Percentiles rank a stretch among this genome's conserved stretches.
Conservation (phyloP, 2,113 vertebrate genomes). For the Oxyura jamaicensis region DNA sequence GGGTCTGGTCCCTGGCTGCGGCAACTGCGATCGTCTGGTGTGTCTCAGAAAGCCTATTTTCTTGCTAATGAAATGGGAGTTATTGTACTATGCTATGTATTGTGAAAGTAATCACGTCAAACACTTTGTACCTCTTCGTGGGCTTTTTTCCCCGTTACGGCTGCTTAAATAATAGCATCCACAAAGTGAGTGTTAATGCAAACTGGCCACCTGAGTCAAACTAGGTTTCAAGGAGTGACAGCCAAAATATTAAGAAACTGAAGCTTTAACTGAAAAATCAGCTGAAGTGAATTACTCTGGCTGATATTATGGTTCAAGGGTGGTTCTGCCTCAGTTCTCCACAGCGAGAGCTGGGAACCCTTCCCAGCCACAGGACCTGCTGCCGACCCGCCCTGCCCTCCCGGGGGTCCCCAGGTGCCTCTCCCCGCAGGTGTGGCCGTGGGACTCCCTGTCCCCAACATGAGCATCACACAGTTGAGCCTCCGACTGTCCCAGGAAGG, state of each 20-base stretch:
- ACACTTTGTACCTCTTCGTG: not conserved
- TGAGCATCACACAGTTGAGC: too few species aligned
- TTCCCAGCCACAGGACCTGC: not conserved
- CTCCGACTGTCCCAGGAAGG: not conserved
- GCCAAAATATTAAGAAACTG: not conserved
- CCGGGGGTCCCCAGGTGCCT: rapidly evolving
- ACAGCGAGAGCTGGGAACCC: not conserved
- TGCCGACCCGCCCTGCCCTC: not conserved
- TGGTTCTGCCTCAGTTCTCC: rapidly evolving
- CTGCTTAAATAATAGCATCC: not conserved
- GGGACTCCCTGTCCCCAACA: not conserved
- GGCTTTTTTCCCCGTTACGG: not conserved
- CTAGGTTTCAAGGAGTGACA: not conserved
- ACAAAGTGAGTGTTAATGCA: not conserved
- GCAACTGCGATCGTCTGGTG: not conserved
- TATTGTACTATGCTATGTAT: not conserved
- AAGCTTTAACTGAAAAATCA: not conserved
- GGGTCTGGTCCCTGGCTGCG: not conserved
- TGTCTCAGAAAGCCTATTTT: not conserved
- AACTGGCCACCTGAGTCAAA: not conserved
- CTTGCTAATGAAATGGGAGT: not conserved
- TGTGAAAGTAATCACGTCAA: not conserved
- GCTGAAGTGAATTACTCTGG: not conserved
- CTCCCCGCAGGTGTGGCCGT: not conserved
- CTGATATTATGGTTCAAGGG: not conserved